These are phyloP conservation scores for Electrophaes corylata DNA, from an alignment of 2,888 invertebrate species.

Conservation along the genomic window DNA sequence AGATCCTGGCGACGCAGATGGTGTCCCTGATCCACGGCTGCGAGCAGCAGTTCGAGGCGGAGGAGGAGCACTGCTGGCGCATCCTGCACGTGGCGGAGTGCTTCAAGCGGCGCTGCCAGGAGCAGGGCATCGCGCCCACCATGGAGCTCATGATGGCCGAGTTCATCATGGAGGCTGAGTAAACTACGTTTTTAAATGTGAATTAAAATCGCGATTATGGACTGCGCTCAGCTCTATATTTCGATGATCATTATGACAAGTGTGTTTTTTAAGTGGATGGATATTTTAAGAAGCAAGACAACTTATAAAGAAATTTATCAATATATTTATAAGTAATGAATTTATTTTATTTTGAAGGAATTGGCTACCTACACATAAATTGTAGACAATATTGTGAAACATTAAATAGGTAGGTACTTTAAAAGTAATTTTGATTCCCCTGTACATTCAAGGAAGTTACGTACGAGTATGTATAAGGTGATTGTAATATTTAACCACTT, in stretches of 20 bases:
- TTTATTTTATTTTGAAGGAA: too few species aligned
- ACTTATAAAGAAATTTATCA: too few species aligned
- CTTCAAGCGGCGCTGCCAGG: slow-evolving; percentile 60
- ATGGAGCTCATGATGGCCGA: slow-evolving; percentile 69
- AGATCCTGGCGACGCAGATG: slow-evolving; percentile 60
- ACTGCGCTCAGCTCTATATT: too few species aligned
- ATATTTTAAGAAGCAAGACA: too few species aligned
- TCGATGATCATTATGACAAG: neutral
- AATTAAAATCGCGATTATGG: too few species aligned
- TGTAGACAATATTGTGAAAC: too few species aligned
- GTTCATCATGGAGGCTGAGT: slow-evolving; percentile 67
- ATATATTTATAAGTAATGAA: too few species aligned
- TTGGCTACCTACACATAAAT: too few species aligned
- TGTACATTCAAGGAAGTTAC: too few species aligned
- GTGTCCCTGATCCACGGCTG: slow-evolving; percentile 62
- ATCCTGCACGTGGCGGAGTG: slow-evolving; percentile 70
- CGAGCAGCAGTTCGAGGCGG: slow-evolving; percentile 58
- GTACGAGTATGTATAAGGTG: too few species aligned
- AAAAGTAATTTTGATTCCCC: too few species aligned
- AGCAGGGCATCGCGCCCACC: slow-evolving; percentile 60
- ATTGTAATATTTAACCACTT: neutral
- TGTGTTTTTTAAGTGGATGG: neutral
- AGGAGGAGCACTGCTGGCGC: slow-evolving; percentile 69
- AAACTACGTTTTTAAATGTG: slow-evolving; percentile 25
- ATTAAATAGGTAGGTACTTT: too few species aligned